These are phyloP conservation scores for Cryptocephalus moraei DNA, from an alignment of 2,888 invertebrate genomes.

Conservation along the genomic window DNA sequence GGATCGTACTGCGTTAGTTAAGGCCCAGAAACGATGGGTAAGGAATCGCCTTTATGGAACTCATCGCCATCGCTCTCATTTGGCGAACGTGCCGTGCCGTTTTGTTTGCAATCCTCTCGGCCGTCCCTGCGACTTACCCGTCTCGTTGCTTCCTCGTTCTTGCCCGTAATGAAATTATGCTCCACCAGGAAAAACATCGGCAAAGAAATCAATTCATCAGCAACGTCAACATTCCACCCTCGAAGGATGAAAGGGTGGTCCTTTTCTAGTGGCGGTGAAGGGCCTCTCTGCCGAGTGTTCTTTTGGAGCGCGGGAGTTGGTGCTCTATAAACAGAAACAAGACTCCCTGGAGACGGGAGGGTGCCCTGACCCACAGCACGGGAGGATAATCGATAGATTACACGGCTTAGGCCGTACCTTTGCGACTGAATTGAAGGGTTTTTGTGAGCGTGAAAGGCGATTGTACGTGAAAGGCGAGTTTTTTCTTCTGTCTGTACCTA, in stretches of 20 bases:
- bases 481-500: neutral
- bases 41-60: too few relatives aligned
- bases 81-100: too few relatives aligned
- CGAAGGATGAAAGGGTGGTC: slow-evolving; percentile 16
- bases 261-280: slow-evolving; percentile 15
- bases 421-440: neutral
- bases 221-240: slow-evolving; percentile 19
- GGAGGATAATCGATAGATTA: slow-evolving; percentile 31
- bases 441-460: too few relatives aligned
- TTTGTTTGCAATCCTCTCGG: too few relatives aligned
- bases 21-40: too few relatives aligned
- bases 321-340: slow-evolving; percentile 30
- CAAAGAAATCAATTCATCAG: slow-evolving; percentile 17
- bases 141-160: too few relatives aligned
- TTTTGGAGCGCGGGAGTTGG: slow-evolving; percentile 24
- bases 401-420: slow-evolving; percentile 5
- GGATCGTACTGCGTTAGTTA: too few relatives aligned
- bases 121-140: too few relatives aligned
- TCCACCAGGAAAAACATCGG: slow-evolving; percentile 7
- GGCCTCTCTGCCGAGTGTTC: slow-evolving; percentile 25
- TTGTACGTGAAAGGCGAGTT: neutral
- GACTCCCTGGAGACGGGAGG: slow-evolving; percentile 30
- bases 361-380: slow-evolving; percentile 23
- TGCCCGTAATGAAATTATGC: slow-evolving; percentile 17
- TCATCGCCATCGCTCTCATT: too few relatives aligned